Evolutionary conservation across 2,797 vertebrate genomes (phyloP).

Genomic region (Ptychadena robeensis): DNA sequence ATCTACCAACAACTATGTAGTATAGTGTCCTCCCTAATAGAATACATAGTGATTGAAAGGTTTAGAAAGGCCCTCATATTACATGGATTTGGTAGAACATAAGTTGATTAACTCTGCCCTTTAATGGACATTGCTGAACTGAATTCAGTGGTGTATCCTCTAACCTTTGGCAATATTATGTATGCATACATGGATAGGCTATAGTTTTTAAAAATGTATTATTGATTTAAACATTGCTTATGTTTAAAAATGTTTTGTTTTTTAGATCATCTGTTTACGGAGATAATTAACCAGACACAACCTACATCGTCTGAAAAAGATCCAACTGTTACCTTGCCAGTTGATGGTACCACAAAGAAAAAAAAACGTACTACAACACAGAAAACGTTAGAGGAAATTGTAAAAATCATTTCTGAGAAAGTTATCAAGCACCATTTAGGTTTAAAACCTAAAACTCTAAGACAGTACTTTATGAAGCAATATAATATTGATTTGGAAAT

Average conservation of each 20-base stretch:
- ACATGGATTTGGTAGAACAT: too few relatives aligned
- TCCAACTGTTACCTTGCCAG: neutral
- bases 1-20: too few relatives aligned
- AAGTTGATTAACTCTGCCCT: too few relatives aligned
- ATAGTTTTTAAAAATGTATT: neutral
- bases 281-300: neutral
- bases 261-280: neutral
- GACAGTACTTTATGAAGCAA: neutral
- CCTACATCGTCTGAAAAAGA: neutral
- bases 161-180: too few relatives aligned
- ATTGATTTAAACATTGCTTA: neutral
- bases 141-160: too few relatives aligned
- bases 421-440: neutral
- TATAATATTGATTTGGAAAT: constrained; percentile 12
- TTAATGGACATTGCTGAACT: too few relatives aligned
- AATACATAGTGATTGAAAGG: too few relatives aligned
- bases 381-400: neutral
- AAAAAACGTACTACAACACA: neutral
- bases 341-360: neutral
- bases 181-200: neutral
- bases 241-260: neutral
- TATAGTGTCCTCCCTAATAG: too few relatives aligned
- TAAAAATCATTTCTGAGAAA: neutral
- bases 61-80: too few relatives aligned
- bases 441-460: neutral